These are phyloP conservation scores for Rhipidura dahli DNA, from an alignment of 2,113 vertebrate genomes.

Conservation along the genomic window DNA sequence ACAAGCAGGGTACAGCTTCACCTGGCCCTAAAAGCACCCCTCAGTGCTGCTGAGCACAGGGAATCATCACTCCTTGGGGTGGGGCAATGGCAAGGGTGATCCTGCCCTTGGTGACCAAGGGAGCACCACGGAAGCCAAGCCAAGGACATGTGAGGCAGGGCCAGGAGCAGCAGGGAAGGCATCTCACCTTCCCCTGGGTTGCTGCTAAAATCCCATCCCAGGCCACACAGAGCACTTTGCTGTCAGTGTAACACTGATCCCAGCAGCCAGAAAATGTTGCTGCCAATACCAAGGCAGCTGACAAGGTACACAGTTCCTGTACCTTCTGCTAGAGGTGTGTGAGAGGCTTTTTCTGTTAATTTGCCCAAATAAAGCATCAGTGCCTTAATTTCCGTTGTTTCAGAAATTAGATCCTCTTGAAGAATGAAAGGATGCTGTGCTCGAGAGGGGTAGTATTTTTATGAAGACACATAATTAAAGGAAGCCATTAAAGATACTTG, in stretches of 20 bases:
- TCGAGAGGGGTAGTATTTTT: slow-evolving; percentile 44
- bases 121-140: fast-evolving
- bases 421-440: slow-evolving; percentile 54
- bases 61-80: not conserved
- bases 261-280: slow-evolving; percentile 29
- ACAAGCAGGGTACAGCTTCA: not conserved
- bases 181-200: not conserved
- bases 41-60: fast-evolving
- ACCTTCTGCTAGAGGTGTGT: slow-evolving; percentile 33
- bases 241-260: not conserved
- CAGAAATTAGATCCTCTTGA: slow-evolving; percentile 65
- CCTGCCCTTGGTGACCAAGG: fast-evolving
- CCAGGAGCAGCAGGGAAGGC: not conserved
- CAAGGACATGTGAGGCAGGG: not conserved
- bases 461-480: slow-evolving; percentile 68
- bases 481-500: slow-evolving; percentile 74
- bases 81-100: not conserved
- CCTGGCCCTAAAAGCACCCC: not conserved
- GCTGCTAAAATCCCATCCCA: not conserved
- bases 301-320: not conserved
- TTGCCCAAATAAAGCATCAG: slow-evolving; percentile 57
- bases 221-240: not conserved
- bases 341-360: slow-evolving; percentile 41
- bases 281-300: slow-evolving; percentile 41
- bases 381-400: slow-evolving; percentile 69